Base-by-base conservation (phyloP, 2,888 invertebrate genomes). In the Rotaria macrura region DNA sequence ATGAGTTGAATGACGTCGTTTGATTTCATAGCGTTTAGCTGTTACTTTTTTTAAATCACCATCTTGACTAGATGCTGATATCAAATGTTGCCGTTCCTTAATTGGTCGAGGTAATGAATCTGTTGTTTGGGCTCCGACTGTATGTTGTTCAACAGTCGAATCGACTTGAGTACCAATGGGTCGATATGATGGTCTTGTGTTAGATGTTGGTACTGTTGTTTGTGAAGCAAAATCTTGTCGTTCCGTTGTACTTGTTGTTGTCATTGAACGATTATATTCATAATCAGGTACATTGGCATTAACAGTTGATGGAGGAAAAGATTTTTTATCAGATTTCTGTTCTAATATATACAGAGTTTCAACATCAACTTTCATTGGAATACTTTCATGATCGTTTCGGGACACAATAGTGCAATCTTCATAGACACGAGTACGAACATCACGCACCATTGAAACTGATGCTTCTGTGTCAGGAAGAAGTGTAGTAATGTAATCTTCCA, bases 311-410 rank as follows among this genome's bases (percentile, higher is more conserved):
- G 43, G 25, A 2, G 23, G 38, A 9, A 43, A 10, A 25, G 40
- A n/a, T 74, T 38, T 38, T 43, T 23, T 74, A 2, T 74, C 43
- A 23, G 40, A 38, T 40, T 43, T 38, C 43, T 74, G 43, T 74
- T 74, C 74, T 38, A 74, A n/a, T 40, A 74, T 74, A 12, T 74
- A 74, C 38, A 74, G n/a, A 25, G 74, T 74, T 74, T 74, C 74
- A 12, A 74, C 10, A 74, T 74, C 74, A 23, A 74, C 74, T 43
- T 74, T 74, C 3, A 74, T 43, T 74, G 43, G 38, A 7, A 40
- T n/a, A 40, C 12, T n/a, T 7, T 40, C 74, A n/a, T 17, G 23
- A 74, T 23, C 25, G 0, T 9, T 43, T 40, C 40, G 38, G 9
- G 74, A 43, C 1, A 40, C 0, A n/a, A 29, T 23, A 40, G 2